A percentile compares a stretch with the other conserved stretches of the same genome.
These are phyloP conservation scores for Chaetodon trifasciatus DNA, from an alignment of 2,797 vertebrate species.

Conservation along the genomic window DNA sequence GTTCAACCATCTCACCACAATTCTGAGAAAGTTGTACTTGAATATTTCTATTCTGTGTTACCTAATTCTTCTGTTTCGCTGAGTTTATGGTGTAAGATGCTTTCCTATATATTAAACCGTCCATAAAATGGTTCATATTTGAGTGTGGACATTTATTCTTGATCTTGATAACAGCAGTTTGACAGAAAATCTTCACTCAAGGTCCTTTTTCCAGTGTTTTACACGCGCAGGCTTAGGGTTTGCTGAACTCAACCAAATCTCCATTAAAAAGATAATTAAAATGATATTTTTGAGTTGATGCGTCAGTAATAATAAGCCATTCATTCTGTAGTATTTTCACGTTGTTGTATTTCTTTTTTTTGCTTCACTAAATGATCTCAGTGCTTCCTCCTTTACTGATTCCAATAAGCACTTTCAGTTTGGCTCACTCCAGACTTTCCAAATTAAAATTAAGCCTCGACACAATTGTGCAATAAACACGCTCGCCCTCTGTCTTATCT, in stretches of 20 bases:
- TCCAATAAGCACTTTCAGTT: conserved; percentile 24
- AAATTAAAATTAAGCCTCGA: conserved; percentile 31
- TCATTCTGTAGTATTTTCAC: not conserved
- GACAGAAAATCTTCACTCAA: not conserved
- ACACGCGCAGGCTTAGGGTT: too few relatives aligned
- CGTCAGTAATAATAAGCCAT: not conserved
- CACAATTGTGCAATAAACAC: conserved; percentile 21
- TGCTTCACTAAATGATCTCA: conserved; percentile 8
- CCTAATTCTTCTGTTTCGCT: not conserved
- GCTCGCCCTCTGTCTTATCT: not conserved
- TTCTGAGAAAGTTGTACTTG: not conserved
- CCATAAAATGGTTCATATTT: not conserved
- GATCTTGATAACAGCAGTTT: not conserved
- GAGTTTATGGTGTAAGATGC: not conserved
- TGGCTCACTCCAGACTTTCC: conserved; percentile 7
- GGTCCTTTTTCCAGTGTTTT: not conserved
- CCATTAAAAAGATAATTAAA: not conserved
- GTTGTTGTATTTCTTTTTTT: not conserved
- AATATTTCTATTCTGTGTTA: not conserved
- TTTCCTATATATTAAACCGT: not conserved
- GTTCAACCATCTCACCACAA: not conserved
- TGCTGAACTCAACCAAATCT: not conserved
- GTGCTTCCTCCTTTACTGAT: not conserved
- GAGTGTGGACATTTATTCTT: not conserved
- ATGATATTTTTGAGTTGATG: not conserved